Evolutionary conservation across 2,888 invertebrate species (phyloP).

Genomic region (Willowsia nigromaculata): DNA sequence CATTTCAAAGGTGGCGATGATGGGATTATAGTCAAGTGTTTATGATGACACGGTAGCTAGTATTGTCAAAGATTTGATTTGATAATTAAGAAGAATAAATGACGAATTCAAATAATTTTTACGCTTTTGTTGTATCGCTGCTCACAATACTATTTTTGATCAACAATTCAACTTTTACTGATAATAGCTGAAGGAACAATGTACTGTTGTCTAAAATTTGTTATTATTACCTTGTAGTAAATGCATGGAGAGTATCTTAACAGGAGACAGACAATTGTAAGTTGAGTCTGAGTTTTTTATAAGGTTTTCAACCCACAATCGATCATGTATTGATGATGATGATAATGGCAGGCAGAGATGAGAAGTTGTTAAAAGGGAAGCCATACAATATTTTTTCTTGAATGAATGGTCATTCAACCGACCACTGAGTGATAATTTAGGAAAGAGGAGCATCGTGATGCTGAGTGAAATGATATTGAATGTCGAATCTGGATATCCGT

Average conservation of each 20-base stretch:
- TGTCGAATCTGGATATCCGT: not conserved
- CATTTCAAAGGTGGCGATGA: not conserved
- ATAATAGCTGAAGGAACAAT: too few relatives aligned
- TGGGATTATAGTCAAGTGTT: not conserved
- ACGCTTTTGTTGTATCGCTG: too few relatives aligned
- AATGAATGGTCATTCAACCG: not conserved
- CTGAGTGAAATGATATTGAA: conserved; percentile 18
- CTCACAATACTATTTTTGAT: too few relatives aligned
- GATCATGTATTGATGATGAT: not conserved
- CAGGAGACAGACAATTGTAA: not conserved
- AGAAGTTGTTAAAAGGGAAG: not conserved
- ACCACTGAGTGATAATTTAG: not conserved
- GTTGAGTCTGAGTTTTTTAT: not conserved
- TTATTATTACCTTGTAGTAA: too few relatives aligned
- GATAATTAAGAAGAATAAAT: not conserved
- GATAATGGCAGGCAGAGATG: not conserved
- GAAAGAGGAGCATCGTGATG: not conserved
- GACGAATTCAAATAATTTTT: too few relatives aligned
- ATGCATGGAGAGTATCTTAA: too few relatives aligned
- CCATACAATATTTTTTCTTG: not conserved
- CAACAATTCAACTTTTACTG: too few relatives aligned
- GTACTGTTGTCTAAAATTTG: too few relatives aligned
- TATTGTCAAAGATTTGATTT: not conserved
- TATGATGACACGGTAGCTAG: too few relatives aligned
- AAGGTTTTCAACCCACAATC: not conserved